Percentiles rank a stretch among this genome's conserved stretches.
Conservation (phyloP, 2,888 invertebrate species). For the Nyleta sp. region DNA sequence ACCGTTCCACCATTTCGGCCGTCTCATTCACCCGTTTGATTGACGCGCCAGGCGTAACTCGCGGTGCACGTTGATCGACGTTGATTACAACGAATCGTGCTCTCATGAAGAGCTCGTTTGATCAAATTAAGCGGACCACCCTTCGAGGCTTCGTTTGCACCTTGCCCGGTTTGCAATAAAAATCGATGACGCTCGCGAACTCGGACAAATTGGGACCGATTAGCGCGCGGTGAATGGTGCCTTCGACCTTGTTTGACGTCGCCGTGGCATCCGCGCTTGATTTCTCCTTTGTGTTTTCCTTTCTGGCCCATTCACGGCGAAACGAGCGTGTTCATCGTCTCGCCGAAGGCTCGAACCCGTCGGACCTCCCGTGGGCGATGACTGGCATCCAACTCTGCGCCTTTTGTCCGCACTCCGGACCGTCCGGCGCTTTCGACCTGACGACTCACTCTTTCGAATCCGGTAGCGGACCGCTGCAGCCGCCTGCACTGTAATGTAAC, state of each 20-base stretch:
- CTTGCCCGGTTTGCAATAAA: slow-evolving; percentile 39
- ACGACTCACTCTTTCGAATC: slow-evolving; percentile 65
- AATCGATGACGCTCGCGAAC: slow-evolving; percentile 47
- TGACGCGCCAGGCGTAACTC: slow-evolving; percentile 65
- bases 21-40: no score
- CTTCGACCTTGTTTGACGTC: slow-evolving; percentile 34
- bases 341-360: slow-evolving; percentile 74
- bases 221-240: slow-evolving; percentile 4
- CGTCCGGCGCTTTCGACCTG: slow-evolving; percentile 20
- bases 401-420: slow-evolving; percentile 73
- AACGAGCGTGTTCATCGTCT: slow-evolving; percentile 68
- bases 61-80: slow-evolving; percentile 38
- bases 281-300: slow-evolving; percentile 48
- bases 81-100: slow-evolving; percentile 51
- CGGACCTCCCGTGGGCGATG: slow-evolving; percentile 79
- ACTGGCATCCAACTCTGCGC: slow-evolving; percentile 74
- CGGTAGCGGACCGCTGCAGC: slow-evolving; percentile 70
- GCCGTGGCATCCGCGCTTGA: slow-evolving; percentile 19
- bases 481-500: slow-evolving; percentile 57
- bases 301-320: slow-evolving; percentile 34
- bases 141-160: slow-evolving; percentile 19
- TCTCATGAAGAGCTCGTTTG: slow-evolving; percentile 36
- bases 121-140: slow-evolving; percentile 46
- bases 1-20: no score
- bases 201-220: slow-evolving; percentile 44